These are phyloP conservation scores for Lontra canadensis DNA, from an alignment of 2,113 vertebrate genomes.

Conservation along the genomic window DNA sequence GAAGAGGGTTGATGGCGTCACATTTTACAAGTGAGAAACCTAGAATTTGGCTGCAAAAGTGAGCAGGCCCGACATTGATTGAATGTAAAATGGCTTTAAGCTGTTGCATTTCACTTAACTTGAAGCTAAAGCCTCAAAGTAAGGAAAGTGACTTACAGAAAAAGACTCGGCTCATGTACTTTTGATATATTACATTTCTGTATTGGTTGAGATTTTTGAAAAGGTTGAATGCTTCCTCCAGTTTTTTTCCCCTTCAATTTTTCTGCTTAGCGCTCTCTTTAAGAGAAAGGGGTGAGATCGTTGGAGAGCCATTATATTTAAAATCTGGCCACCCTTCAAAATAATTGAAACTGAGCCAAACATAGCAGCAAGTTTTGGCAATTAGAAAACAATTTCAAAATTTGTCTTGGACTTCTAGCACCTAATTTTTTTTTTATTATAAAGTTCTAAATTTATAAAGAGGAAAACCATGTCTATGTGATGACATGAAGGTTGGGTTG, in stretches of 20 bases:
- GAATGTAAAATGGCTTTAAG: background rate
- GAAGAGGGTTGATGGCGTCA: background rate
- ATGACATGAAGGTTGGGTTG: accelerated
- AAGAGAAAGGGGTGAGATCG: background rate
- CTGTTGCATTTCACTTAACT: background rate
- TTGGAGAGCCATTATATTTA: accelerated
- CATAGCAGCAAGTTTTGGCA: background rate
- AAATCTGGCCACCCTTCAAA: background rate
- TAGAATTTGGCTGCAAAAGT: background rate
- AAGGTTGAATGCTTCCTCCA: background rate
- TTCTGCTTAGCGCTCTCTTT: background rate
- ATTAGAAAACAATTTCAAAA: background rate
- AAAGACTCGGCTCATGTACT: background rate
- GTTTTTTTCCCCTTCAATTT: background rate
- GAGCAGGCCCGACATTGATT: accelerated
- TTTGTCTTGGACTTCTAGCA: accelerated
- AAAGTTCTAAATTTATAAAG: background rate
- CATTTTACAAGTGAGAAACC: background rate
- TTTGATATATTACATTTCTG: background rate
- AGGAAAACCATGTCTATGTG: accelerated
- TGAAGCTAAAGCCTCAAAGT: background rate
- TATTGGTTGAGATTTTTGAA: background rate
- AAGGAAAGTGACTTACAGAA: background rate
- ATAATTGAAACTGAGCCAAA: background rate
- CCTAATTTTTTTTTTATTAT: accelerated